Base-by-base conservation (phyloP, 2,888 invertebrate genomes). In the Drosophila putrida region DNA sequence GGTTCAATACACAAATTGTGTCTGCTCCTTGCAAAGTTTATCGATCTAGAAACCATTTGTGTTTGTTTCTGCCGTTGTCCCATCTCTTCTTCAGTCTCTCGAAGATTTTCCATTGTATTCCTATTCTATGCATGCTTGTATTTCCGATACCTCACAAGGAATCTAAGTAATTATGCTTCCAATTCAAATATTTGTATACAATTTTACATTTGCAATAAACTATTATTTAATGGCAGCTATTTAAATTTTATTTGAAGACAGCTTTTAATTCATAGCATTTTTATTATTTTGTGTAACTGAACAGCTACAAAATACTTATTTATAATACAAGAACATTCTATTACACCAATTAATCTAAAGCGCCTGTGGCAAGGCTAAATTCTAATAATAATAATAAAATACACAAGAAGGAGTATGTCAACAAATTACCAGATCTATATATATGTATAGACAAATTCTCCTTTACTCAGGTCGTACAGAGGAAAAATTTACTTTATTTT, bases 1-100 rank as follows among this genome's bases (percentile, higher is more conserved):
- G 65, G 62, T 64, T 60, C 73, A 63, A 65, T 58, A 80, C 57
- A 73, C 78, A 80, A 68, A 77, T 70, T 76, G 76, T 61, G 54
- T 66, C 59, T 51, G 47, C 71, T 64, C 35, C 43, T 43, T 58
- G 79, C 62, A 58, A 72, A 84, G 82, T 79, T 75, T 84, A 81
- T 81, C 85, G 85, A 84, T 81, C 79, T 78, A 60, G 44, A 60
- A 70, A 53, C 39, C 62, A 76, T 74, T 61, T 76, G 60, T 54
- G 49, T 70, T 63, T 69, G 71, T 71, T 75, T 44, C 66, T 54
- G 63, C 49, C 36, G 28, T 59, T 36, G 28, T 5, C 50, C 33
- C 27, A 20, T 50, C 39, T 36, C 8, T 6, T 4, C 27, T 43
- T 15, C 28, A 13, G 51, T 13, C 10, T 53, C 33, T 28, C 43